Evolutionary conservation across 1,140 invertebrate species (phyloP).

Genomic region (Pogonomyrmex barbatus): DNA sequence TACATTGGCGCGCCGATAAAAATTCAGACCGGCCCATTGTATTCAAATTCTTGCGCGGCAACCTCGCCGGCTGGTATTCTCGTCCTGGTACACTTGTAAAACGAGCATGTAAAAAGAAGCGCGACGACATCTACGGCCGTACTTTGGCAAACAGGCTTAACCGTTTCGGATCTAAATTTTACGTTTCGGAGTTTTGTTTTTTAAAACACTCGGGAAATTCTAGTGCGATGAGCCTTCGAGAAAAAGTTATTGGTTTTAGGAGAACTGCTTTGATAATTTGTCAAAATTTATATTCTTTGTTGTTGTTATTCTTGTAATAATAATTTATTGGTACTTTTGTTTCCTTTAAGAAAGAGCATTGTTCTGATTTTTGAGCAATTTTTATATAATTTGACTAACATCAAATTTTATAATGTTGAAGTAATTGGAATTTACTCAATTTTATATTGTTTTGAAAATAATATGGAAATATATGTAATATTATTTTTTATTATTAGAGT

Average conservation of each 20-base stretch:
- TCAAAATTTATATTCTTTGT: not conserved
- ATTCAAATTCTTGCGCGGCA: conserved; percentile 81
- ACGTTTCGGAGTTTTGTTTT: not conserved
- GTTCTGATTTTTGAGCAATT: not conserved
- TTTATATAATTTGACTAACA: not conserved
- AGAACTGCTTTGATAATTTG: not conserved
- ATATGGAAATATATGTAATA: not conserved
- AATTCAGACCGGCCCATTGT: conserved; percentile 85
- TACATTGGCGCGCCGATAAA: conserved; percentile 82
- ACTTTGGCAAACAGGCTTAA: conserved; percentile 31
- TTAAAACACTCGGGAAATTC: not conserved
- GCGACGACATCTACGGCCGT: conserved; percentile 42
- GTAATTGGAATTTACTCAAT: not conserved
- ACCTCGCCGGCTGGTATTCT: conserved; percentile 43
- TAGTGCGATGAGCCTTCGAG: not conserved
- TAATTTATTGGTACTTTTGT: not conserved
- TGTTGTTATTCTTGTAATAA: not conserved
- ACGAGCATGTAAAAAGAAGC: conserved; percentile 73
- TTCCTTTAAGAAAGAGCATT: not conserved
- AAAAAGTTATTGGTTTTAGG: not conserved
- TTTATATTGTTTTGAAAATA: not conserved
- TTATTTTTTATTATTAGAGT: not conserved
- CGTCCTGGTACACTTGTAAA: conserved; percentile 81
- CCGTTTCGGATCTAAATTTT: conserved; percentile 33
- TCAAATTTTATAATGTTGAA: conserved; percentile 5